Evolutionary conservation across 2,113 vertebrate species (phyloP).

Genomic region (Campylomormyrus tamandua): DNA sequence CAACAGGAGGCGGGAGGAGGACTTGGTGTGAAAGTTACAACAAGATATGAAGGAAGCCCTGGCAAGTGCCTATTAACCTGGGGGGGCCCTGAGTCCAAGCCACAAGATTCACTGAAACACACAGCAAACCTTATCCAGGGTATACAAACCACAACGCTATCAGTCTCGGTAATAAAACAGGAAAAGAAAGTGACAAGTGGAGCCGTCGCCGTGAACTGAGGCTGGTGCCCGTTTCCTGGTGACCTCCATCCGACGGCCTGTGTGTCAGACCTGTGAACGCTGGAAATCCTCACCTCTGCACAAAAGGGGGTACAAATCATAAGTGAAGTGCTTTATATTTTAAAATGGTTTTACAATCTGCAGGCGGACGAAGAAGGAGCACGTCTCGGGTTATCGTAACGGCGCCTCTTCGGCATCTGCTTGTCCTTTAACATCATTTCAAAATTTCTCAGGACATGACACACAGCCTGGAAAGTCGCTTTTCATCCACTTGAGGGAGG

Average conservation of each 20-base stretch:
- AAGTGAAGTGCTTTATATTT: background rate
- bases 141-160: background rate
- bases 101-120: background rate
- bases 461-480: background rate
- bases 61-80: conserved; percentile 2
- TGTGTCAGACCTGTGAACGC: background rate
- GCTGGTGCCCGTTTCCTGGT: background rate
- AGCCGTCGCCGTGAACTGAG: background rate
- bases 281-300: background rate
- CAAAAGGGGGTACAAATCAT: background rate
- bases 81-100: background rate
- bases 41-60: background rate
- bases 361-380: background rate
- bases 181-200: background rate
- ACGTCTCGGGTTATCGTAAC: background rate
- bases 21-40: background rate
- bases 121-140: background rate
- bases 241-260: background rate
- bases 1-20: background rate
- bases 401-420: background rate
- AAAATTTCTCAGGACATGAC: background rate
- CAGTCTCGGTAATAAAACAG: background rate
- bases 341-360: background rate
- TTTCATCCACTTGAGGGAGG: background rate
- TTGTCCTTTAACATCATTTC: background rate